Percentiles rank a stretch among this genome's conserved stretches.
Evolutionary conservation across 2,113 vertebrate species (phyloP).

Genomic region (Trematomus loennbergii): DNA sequence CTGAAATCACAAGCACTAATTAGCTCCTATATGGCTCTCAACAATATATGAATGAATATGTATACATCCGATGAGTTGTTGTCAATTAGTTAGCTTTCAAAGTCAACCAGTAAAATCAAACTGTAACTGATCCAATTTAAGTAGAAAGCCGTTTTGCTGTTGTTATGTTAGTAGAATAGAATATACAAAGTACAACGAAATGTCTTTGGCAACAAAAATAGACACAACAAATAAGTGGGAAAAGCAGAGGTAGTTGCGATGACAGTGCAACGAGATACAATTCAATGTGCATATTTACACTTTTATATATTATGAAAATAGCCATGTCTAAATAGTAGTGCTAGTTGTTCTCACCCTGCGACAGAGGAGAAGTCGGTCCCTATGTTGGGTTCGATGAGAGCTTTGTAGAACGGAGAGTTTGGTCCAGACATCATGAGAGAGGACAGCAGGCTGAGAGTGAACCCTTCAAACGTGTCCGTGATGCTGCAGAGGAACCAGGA

Average conservation of each 20-base stretch:
- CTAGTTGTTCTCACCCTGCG: constrained; percentile 83
- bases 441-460: constrained; percentile 91
- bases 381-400: constrained; percentile 93
- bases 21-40: no score
- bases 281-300: no score
- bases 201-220: no score
- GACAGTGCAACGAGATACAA: no score
- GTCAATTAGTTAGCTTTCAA: not conserved
- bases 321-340: no score
- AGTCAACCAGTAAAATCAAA: not conserved
- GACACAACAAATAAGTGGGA: no score
- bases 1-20: no score
- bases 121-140: not conserved
- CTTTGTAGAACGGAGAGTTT: constrained; percentile 95
- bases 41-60: no score
- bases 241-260: no score
- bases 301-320: no score
- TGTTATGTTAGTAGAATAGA: not conserved
- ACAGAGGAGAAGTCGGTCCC: constrained; percentile 95
- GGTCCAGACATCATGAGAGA: constrained; percentile 93
- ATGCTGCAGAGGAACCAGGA: constrained; percentile 81
- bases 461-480: constrained; percentile 91
- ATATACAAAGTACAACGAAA: no score
- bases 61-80: no score
- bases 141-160: not conserved